phyloP scores from a whole-genome alignment of 1,140 invertebrate species.

The Mercenaria mercenaria region DNA sequence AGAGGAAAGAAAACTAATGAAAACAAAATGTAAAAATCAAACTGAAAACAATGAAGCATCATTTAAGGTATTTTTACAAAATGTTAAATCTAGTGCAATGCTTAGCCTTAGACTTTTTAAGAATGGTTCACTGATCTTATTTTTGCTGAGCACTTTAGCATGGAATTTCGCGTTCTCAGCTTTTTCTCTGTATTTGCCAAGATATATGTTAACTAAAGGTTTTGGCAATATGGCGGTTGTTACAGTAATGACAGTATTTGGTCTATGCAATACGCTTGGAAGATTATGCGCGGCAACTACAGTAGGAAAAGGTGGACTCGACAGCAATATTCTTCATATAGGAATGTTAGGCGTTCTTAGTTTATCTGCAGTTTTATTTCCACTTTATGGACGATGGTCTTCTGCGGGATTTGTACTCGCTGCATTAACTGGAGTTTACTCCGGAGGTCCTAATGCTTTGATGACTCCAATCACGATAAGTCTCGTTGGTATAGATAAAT shows the following conservation, averaged over 20 bases:
- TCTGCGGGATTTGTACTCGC: slow-evolving; percentile 35
- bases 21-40: background rate
- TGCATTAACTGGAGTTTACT: slow-evolving; percentile 54
- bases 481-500: slow-evolving; percentile 51
- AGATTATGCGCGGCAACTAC: background rate
- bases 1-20: background rate
- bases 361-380: slow-evolving; percentile 25
- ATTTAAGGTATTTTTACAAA: too few species aligned
- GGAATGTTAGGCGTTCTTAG: background rate
- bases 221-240: background rate
- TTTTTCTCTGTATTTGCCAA: slow-evolving; percentile 47
- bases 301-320: background rate
- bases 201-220: slow-evolving; percentile 20
- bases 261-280: slow-evolving; percentile 42
- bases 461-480: slow-evolving; percentile 59
- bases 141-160: slow-evolving; percentile 36
- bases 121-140: slow-evolving; percentile 22
- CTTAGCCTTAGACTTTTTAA: slow-evolving; percentile 4
- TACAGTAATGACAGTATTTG: slow-evolving; percentile 46
- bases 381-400: slow-evolving; percentile 22
- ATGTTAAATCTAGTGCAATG: background rate
- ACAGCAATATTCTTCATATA: slow-evolving; percentile 34
- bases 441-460: slow-evolving; percentile 63
- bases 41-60: background rate
- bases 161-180: slow-evolving; percentile 50